A percentile compares a stretch with the other conserved stretches of the same genome.
Evolutionary conservation across 2,113 vertebrate genomes (phyloP).

Genomic region (Scartelaos histophorus): DNA sequence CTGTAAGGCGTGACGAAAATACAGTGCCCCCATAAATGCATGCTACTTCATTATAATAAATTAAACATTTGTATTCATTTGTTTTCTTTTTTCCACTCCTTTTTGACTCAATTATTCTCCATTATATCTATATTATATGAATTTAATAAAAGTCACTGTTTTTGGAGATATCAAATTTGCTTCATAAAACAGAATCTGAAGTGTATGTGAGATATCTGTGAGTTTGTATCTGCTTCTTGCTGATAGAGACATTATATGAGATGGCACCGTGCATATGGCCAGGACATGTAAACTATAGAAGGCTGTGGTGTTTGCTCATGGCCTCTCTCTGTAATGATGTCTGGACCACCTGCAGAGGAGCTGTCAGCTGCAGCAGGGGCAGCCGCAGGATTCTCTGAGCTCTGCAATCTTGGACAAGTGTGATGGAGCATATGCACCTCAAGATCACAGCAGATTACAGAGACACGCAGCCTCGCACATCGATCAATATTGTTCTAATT

Average conservation of each 20-base stretch:
- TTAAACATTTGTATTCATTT: no score
- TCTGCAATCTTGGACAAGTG: constrained; percentile 28
- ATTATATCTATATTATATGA: no score
- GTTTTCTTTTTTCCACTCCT: no score
- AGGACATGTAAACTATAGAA: constrained; percentile 10
- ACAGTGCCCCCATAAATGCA: constrained; percentile 29
- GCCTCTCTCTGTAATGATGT: constrained; percentile 54
- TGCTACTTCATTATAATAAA: constrained; percentile 23
- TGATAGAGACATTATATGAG: neutral
- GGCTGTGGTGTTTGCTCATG: constrained; percentile 41
- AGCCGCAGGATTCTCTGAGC: constrained; percentile 22
- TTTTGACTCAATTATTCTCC: no score
- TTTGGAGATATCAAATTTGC: no score
- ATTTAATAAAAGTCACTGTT: no score
- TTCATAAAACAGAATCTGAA: no score
- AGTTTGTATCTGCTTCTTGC: neutral
- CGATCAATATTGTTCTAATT: constrained; percentile 50
- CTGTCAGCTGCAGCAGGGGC: constrained; percentile 27
- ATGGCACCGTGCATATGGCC: neutral
- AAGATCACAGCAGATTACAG: constrained; percentile 39
- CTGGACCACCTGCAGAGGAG: constrained; percentile 44
- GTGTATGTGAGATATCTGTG: neutral
- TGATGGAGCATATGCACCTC: constrained; percentile 19
- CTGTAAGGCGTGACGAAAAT: constrained; percentile 48
- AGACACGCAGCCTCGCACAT: constrained; percentile 29